Evolutionary conservation across 2,113 vertebrate genomes (phyloP), one percentile per base, ranked within the genome.

Genomic region (Echinops telfairi): DNA sequence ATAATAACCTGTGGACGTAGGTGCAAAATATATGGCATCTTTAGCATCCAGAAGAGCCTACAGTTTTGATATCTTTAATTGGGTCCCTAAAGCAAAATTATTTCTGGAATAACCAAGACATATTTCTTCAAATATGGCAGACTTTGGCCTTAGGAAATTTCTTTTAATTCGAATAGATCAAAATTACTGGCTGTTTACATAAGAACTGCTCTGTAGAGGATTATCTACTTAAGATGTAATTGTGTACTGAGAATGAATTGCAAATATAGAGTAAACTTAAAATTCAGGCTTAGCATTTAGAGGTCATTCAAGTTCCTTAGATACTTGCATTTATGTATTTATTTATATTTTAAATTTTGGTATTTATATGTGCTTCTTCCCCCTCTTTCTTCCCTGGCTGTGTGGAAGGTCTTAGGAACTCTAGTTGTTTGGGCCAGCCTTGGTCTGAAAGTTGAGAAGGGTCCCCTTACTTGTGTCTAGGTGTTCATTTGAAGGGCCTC

Each of bases 111-210:
- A 96, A 96, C 89, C 2, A 78, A 62, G 86, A 91, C 71, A 71
- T 85, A 86, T 90, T 93, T 78, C 89, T 95, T 96, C 88, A 97
- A 96, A 96, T 38, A 66, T 95, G 93, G 80, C 80, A 97, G 92
- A 94, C 93, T 83, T 79, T 94, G 94, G 96, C 97, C 97, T 94
- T 85, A n/a, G 96, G 91, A 96, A 97, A 95, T 85, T 66, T 3
- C 17, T 83, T 97, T 96, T 95, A 96, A 86, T 95, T 94, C 93
- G 91, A 86, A 96, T 95, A 73, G 25, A 96, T 97, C 97, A 94
- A 85, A 86, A 90, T 92, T 84, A 86, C 96, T 95, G 90, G 95
- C 97, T 98, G 89, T 97, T 97, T 97, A 89, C 95, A 81, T 94
- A 33, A 83, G 96, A 94, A 78, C 90, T 60, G 47, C 82, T 95